A percentile compares a stretch with the other conserved stretches of the same genome.
phyloP scores from a whole-genome alignment of 2,888 invertebrate genomes.

The Cataglyphis livida region DNA sequence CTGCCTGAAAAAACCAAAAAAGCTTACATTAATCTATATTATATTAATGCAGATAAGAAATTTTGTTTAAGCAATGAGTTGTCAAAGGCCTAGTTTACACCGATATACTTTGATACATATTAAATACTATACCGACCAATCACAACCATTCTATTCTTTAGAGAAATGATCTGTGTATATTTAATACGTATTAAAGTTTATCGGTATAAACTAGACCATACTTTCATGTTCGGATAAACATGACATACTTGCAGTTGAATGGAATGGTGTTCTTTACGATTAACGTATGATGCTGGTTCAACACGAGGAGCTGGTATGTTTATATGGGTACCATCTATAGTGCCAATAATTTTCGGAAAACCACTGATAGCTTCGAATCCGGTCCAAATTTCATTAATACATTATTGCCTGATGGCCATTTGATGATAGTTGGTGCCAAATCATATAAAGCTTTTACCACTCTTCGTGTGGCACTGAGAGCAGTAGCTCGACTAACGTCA shows the following conservation, averaged over 20 bases:
- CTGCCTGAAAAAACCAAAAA: no score
- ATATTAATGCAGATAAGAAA: no score
- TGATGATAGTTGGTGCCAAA: constrained; percentile 53
- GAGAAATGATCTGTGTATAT: no score
- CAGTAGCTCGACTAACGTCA: constrained; percentile 55
- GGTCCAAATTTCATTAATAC: constrained; percentile 27
- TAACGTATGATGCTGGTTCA: constrained; percentile 61
- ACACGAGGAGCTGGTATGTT: constrained; percentile 54
- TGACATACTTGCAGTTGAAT: constrained; percentile 60
- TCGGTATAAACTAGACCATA: no score
- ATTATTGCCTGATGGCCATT: constrained; percentile 55
- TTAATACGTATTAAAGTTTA: no score
- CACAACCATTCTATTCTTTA: no score
- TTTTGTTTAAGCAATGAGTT: no score
- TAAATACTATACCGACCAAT: no score
- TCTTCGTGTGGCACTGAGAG: constrained; percentile 38
- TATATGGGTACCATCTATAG: constrained; percentile 66
- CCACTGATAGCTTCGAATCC: constrained; percentile 43
- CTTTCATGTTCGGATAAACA: no score
- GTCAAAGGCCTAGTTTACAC: no score
- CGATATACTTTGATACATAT: no score
- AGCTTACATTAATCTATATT: no score
- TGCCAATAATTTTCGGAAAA: constrained; percentile 65
- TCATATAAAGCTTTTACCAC: constrained; percentile 43
- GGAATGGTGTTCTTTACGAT: constrained; percentile 63